Evolutionary conservation across 2,113 vertebrate species (phyloP).

Genomic region (Gymnocephalus cernua): DNA sequence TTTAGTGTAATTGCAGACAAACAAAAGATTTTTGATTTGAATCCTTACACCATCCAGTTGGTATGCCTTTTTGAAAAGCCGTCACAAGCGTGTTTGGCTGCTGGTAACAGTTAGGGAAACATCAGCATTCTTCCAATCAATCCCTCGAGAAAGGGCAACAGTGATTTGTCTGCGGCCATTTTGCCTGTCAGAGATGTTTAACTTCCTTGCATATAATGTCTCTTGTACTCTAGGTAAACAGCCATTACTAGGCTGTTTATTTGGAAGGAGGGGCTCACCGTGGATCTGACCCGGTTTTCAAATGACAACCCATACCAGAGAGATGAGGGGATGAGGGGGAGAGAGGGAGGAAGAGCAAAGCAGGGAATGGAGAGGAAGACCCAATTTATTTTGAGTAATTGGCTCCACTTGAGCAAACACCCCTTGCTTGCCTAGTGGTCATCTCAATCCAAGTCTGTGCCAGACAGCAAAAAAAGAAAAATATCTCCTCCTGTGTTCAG

Average conservation of each 20-base stretch:
- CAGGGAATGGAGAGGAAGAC: conserved; percentile 77
- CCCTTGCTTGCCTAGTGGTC: conserved; percentile 75
- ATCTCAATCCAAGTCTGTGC: conserved; percentile 62
- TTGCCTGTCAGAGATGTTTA: conserved; percentile 86
- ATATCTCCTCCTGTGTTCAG: conserved; percentile 56
- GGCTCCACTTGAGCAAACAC: conserved; percentile 88
- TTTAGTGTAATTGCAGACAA: conserved; percentile 66
- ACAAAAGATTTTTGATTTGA: conserved; percentile 61
- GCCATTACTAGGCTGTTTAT: conserved; percentile 84
- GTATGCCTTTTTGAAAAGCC: conserved; percentile 63
- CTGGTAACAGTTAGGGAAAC: conserved; percentile 80
- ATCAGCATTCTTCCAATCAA: conserved; percentile 80
- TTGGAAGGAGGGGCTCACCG: conserved; percentile 77
- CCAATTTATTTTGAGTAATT: conserved; percentile 87
- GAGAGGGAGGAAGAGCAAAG: conserved; percentile 56
- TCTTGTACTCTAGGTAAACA: conserved; percentile 82
- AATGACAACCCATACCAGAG: conserved; percentile 75
- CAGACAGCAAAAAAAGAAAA: conserved; percentile 58
- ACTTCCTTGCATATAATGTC: conserved; percentile 79
- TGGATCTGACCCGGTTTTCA: conserved; percentile 73
- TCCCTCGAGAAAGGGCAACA: conserved; percentile 75
- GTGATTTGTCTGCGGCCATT: conserved; percentile 84
- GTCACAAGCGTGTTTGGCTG: conserved; percentile 49
- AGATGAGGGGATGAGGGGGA: conserved; percentile 65
- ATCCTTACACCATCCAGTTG: conserved; percentile 69